A percentile compares a stretch with the other conserved stretches of the same genome.
phyloP scores from a whole-genome alignment of 1,140 invertebrate genomes.

The Colletes latitarsis region DNA sequence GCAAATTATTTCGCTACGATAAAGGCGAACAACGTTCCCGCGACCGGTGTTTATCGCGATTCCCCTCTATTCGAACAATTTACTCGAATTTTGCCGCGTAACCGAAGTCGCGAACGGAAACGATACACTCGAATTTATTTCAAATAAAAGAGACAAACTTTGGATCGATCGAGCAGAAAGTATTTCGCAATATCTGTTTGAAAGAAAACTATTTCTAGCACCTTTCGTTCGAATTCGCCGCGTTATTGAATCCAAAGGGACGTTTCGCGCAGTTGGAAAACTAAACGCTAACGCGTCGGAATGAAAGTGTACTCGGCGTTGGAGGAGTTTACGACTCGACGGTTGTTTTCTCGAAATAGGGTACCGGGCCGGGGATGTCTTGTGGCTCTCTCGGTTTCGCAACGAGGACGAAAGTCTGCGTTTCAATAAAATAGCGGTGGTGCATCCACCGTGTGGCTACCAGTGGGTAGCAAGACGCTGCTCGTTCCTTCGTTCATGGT shows the following conservation, averaged over 20 bases:
- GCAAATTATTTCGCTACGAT: conserved; percentile 9
- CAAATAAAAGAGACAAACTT: no score
- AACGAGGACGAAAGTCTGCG: neutral
- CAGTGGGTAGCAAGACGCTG: conserved; percentile 18
- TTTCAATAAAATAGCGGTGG: conserved; percentile 31
- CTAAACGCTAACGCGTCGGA: no score
- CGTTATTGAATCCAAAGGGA: no score
- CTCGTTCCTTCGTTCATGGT: neutral
- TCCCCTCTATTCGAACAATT: neutral
- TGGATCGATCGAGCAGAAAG: no score
- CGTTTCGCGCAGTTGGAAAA: no score
- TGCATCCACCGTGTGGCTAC: conserved; percentile 7
- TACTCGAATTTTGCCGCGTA: neutral
- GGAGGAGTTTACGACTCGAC: conserved; percentile 28
- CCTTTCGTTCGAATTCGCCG: no score
- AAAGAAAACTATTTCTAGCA: no score
- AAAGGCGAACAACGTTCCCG: neutral
- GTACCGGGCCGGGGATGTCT: neutral
- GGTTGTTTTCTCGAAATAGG: conserved; percentile 38
- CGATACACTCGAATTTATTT: no score
- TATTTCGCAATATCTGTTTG: no score
- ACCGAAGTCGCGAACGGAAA: neutral
- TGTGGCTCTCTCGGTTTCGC: neutral
- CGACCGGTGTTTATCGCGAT: neutral
- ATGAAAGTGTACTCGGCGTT: neutral